Conservation (phyloP, 1,140 invertebrate genomes). For the Eciton burchellii region DNA sequence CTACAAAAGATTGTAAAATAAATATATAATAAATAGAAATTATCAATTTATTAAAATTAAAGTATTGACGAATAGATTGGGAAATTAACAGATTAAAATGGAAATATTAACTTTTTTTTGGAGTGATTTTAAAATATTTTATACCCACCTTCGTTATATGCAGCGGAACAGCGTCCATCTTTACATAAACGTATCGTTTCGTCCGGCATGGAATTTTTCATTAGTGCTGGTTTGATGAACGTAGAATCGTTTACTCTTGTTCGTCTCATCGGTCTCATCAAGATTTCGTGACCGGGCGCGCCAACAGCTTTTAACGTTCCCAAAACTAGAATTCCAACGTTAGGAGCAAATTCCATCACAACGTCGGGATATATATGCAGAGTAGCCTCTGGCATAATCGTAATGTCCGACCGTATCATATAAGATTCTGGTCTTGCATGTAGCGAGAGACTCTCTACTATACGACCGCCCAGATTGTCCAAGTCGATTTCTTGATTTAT, state of each 20-base stretch:
- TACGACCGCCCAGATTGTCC: constrained; percentile 93
- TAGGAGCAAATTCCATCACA: constrained; percentile 96
- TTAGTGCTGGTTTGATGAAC: constrained; percentile 53
- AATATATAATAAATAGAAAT: no score
- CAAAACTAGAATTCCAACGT: constrained; percentile 98
- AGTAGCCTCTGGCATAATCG: constrained; percentile 96
- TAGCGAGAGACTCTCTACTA: constrained; percentile 91
- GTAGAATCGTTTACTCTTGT: not conserved
- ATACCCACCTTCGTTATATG: constrained; percentile 87
- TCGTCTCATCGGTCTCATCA: constrained; percentile 90
- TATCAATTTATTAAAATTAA: no score
- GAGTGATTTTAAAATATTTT: not conserved
- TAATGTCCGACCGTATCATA: constrained; percentile 95
- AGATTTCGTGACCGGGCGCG: constrained; percentile 91
- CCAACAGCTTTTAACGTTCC: constrained; percentile 96
- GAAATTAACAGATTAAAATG: not conserved
- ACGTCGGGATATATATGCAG: constrained; percentile 96
- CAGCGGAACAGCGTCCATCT: constrained; percentile 89
- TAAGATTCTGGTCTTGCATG: constrained; percentile 91
- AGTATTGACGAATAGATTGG: not conserved
- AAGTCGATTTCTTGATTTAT: constrained; percentile 86
- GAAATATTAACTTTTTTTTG: not conserved
- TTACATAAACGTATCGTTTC: constrained; percentile 91
- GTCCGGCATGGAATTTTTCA: constrained; percentile 49
- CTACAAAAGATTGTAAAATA: constrained; percentile 36